Evolutionary conservation across 2,888 invertebrate species (phyloP), one percentile per base, ranked within the genome.

Genomic region (Pyrrhia umbra): DNA sequence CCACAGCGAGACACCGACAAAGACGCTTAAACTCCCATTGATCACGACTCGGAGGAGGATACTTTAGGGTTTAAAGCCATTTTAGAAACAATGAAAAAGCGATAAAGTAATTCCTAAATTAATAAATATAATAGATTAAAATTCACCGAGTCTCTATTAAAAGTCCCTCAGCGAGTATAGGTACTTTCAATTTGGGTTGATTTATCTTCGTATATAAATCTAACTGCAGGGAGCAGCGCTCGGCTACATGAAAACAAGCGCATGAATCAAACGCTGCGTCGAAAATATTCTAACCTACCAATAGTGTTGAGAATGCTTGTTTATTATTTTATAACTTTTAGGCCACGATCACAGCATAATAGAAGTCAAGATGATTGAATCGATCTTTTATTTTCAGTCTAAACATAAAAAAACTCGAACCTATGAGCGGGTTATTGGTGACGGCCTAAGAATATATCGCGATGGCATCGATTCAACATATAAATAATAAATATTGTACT

Each of bases 191-290:
- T 68, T 67, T 67, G 13, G 13, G 54, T 57, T 68, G 67, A 71
- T 71, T 79, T 67, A 79, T 79, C 59, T 71, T 49, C 8, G 59
- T 40, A 9, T 47, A 61, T 71, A 79, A 77, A 71, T 77, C 71
- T 63, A 63, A 67, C 62, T 72, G 68, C 68, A 72, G 68, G 61
- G 65, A 54, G 67, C 50, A 60, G 27, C 67, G 62, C 54, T 60
- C 62, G 30, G 61, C 57, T 65, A 63, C 60, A 71, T 71, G 71
- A 75, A 78, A 78, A 77, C 77, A 75, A 77, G 52, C 57, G 45
- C 66, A 75, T 77, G 71, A 71, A 75, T 77, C 76, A 77, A 75
- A 75, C 54, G 57, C 42, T 51, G 45, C 49, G 59, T 65, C 42
- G 60, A 75, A 75, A 75, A 66, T 72, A 76, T 71, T 76, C 61